Conservation (phyloP, 1,140 invertebrate genomes). For the Chrysoperla carnea region DNA sequence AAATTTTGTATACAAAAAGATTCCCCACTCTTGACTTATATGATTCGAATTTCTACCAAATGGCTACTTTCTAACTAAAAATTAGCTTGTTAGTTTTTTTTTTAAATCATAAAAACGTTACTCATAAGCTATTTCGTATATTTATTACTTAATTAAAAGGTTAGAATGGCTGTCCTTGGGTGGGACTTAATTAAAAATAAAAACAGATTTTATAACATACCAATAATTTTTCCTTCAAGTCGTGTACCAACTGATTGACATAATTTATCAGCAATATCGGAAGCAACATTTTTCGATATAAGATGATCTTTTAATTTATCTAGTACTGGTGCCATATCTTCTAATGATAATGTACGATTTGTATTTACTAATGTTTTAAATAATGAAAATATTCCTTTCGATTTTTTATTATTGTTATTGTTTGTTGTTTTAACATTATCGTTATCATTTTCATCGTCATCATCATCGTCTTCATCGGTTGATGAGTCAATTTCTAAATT, state of each 20-base stretch:
- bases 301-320: constrained; percentile 95
- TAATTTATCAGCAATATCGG: constrained; percentile 86
- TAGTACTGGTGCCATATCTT: constrained; percentile 67
- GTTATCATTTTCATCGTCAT: constrained; percentile 15
- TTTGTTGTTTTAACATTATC: constrained; percentile 3
- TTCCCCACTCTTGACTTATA: too few relatives aligned
- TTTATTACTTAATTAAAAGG: too few relatives aligned
- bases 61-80: too few relatives aligned
- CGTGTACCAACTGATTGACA: constrained; percentile 89
- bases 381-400: constrained; percentile 52
- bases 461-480: constrained; percentile 28
- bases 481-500: constrained; percentile 39
- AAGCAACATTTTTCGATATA: constrained; percentile 93
- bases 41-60: too few relatives aligned
- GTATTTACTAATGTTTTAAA: constrained; percentile 78
- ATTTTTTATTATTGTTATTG: constrained; percentile 8
- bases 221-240: constrained; percentile 73
- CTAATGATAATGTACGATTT: constrained; percentile 50
- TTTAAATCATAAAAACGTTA: too few relatives aligned
- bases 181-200: too few relatives aligned
- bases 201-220: too few relatives aligned
- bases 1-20: too few relatives aligned
- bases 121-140: too few relatives aligned
- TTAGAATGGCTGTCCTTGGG: too few relatives aligned
- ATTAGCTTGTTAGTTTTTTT: too few relatives aligned